Base-by-base conservation (phyloP, 2,888 invertebrate genomes). In the Acanthosepion pharaonis region DNA sequence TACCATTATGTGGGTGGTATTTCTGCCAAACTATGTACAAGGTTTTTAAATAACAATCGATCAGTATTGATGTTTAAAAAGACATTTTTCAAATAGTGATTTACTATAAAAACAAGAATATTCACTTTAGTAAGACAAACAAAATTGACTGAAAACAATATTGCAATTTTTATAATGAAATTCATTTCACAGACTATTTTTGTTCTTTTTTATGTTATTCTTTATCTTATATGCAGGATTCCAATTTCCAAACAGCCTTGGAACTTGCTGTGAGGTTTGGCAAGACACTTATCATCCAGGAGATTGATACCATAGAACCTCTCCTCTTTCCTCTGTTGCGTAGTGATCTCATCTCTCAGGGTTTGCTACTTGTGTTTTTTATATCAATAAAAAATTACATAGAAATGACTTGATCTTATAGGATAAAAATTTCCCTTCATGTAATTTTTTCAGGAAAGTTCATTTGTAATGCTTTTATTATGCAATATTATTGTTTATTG, bases 201-300 rank as follows among this genome's bases (percentile, higher is more conserved):
- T 92, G 4, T 28, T 92, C 49, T 92, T 48, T 92, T 48, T 92
- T n/a, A 5, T 92, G 8, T 28, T 92, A 92, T 94, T 18, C 92
- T 94, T 51, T 92, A 94, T 64, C 15, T 93, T 53, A 93, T 48
- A 95, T 95, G 20, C 95, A 97, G 97, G 97, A 97, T 96, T 96
- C 96, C 59, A 97, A 97, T 96, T 97, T 98, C 96, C 97, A 96
- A 94, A 97, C 97, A 23, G 96, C 97, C 93, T 96, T 98, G 53
- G 98, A 98, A 95, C 96, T 98, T 95, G 98, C 98, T 23, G 97
- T 98, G 48, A 98, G 99, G 96, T 98, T 99, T 97, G 99, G 99
- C 4, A 99, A 99, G 97, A 98, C 98, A 4, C 97, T 99, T n/a
- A 98, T 99, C 59, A 98, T 99, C 33, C 98, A 98, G 96, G 99